phyloP scores from a whole-genome alignment of 2,113 vertebrate species.

The Cephalopholis sonnerati region DNA sequence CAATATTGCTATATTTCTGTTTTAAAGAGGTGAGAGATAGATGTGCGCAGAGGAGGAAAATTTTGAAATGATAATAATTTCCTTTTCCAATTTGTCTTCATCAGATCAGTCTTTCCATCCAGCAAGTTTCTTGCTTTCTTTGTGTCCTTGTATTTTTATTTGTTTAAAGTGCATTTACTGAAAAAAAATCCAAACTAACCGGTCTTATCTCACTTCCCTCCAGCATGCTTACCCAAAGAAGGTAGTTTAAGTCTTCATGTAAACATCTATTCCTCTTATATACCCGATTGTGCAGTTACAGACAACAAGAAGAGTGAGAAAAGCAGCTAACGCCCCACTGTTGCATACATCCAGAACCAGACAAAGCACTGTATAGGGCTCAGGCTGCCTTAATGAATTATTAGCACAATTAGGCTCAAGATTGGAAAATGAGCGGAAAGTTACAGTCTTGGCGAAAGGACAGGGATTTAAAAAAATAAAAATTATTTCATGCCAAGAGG shows the following conservation, averaged over 20 bases:
- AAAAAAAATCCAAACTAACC: background rate
- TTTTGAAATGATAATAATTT: conserved; percentile 32
- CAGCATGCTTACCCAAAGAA: background rate
- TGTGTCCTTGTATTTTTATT: background rate
- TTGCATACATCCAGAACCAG: background rate
- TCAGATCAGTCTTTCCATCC: conserved; percentile 13
- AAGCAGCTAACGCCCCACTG: background rate
- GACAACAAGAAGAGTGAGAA: conserved; percentile 10
- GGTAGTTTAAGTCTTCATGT: conserved; percentile 5
- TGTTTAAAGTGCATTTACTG: background rate
- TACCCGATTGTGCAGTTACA: background rate
- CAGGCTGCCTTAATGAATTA: conserved; percentile 66
- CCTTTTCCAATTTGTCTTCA: conserved; percentile 18
- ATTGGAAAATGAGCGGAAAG: conserved; percentile 65
- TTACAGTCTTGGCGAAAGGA: conserved; percentile 49
- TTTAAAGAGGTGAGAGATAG: conserved; percentile 39
- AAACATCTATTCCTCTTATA: conserved; percentile 11
- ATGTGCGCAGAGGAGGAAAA: conserved; percentile 20
- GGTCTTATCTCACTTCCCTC: background rate
- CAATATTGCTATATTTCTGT: conserved; percentile 29
- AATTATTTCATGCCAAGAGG: conserved; percentile 43
- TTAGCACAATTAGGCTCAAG: conserved; percentile 59
- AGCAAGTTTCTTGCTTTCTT: background rate
- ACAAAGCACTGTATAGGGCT: conserved; percentile 5
- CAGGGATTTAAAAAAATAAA: conserved; percentile 38